Evolutionary conservation across 2,113 vertebrate species (phyloP).

Genomic region (Chinchilla lanigera): DNA sequence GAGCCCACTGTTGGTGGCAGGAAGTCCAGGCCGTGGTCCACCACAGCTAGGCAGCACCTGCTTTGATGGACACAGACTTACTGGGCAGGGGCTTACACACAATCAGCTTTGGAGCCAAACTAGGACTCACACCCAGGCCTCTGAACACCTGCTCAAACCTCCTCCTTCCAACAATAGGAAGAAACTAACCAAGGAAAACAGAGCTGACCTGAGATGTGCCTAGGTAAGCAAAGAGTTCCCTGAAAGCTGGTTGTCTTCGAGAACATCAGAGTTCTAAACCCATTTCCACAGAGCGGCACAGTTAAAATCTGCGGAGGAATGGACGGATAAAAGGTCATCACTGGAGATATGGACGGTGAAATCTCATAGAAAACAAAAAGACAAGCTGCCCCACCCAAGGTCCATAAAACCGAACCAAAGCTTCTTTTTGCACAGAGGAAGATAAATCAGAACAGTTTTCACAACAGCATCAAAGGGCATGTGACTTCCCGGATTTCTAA

Average conservation of each 20-base stretch:
- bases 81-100: neutral
- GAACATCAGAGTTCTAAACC: neutral
- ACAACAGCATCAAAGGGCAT: neutral
- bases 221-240: neutral
- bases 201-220: neutral
- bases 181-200: neutral
- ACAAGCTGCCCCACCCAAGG: neutral
- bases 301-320: neutral
- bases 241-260: neutral
- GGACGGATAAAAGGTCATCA: neutral
- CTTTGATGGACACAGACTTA: neutral
- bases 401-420: neutral
- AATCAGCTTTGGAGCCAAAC: neutral
- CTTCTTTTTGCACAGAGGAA: neutral
- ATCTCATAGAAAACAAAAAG: conserved; percentile 39
- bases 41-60: neutral
- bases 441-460: neutral
- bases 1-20: neutral
- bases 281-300: neutral
- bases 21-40: neutral
- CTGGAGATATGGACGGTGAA: neutral
- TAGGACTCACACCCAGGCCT: neutral
- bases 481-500: neutral
- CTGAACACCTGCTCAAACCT: neutral
- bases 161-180: neutral